Base-by-base conservation (phyloP, 2,797 vertebrate species). In the Phrynocephalus guinanensis region DNA sequence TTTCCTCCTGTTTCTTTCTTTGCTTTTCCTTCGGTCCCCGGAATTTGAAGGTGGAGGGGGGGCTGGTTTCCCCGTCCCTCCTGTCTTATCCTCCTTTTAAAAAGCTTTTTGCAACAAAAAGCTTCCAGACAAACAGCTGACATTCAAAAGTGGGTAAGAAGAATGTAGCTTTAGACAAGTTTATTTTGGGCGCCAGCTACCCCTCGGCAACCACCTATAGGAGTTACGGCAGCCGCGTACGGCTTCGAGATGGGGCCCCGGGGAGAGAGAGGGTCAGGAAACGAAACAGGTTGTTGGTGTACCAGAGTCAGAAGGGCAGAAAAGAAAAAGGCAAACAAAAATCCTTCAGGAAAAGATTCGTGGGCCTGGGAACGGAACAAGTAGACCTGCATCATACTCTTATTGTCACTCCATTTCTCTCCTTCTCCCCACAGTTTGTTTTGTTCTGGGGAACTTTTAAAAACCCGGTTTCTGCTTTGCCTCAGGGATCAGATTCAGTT, bases 101-200 rank as follows among this genome's bases (percentile, higher is more conserved):
- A 91, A 88, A 92, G 88, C 81, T 88, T 94, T 93, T 95, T 93
- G 87, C 88, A 89, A 89, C 70, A 86, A 78, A 44, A 88, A 91
- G 91, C 88, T 95, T 87, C 89, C 91, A 92, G 91, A 89, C 91
- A 92, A 92, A 92, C 94, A 93, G 90, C 91, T 92, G 91, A 93
- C 92, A 80, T 75, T 93, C 85, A 89, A 63, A 91, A 79, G 85
- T 94, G 96, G 95, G 93, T 96, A 91, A 71, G 81, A 88, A 90
- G 90, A 95, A 91, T 92, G 88, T 91, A 0, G 0, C 90, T 95
- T 91, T 89, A 93, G 93, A 93, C 84, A 90, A 89, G 85, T 95
- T 95, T 95, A 87, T 95, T 93, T 93, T 93, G 60, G 89, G 86
- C 82, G 38, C 88, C 83, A 92, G 88, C 89, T 94, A 86, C 84